Percentiles rank a stretch among this genome's conserved stretches.
Evolutionary conservation across 2,797 vertebrate genomes (phyloP).

Genomic region (Notolabrus celidotus): DNA sequence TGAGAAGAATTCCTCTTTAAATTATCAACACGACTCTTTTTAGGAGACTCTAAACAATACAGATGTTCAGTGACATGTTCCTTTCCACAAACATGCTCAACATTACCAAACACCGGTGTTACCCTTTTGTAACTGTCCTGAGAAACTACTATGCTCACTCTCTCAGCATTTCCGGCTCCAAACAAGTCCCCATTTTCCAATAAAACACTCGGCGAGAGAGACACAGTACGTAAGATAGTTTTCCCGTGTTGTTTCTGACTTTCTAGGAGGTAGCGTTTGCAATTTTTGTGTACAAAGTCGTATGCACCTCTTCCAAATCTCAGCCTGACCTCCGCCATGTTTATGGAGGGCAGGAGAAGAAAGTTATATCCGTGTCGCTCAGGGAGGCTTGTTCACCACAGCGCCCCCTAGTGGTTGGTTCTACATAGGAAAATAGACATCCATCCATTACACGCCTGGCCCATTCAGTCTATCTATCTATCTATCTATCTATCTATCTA

Average conservation of each 20-base stretch:
- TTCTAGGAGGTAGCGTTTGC: neutral
- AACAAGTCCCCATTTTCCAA: neutral
- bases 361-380: neutral
- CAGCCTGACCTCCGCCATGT: slow-evolving; percentile 78
- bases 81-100: fast-evolving
- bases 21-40: fast-evolving
- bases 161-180: neutral
- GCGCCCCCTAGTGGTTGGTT: slow-evolving; percentile 38
- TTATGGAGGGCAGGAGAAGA: neutral
- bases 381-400: fast-evolving
- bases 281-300: slow-evolving; percentile 23
- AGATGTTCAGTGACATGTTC: no score
- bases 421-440: no score
- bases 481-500: no score
- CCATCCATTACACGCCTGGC: no score
- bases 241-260: fast-evolving
- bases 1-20: fast-evolving
- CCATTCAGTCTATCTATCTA: no score
- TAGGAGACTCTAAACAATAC: no score
- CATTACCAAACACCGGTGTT: neutral
- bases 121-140: slow-evolving; percentile 24
- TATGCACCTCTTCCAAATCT: neutral
- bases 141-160: neutral
- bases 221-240: fast-evolving
- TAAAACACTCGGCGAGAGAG: neutral